Evolutionary conservation across 2,113 vertebrate species (phyloP).

Genomic region (Phalacrocorax brasilianus): DNA sequence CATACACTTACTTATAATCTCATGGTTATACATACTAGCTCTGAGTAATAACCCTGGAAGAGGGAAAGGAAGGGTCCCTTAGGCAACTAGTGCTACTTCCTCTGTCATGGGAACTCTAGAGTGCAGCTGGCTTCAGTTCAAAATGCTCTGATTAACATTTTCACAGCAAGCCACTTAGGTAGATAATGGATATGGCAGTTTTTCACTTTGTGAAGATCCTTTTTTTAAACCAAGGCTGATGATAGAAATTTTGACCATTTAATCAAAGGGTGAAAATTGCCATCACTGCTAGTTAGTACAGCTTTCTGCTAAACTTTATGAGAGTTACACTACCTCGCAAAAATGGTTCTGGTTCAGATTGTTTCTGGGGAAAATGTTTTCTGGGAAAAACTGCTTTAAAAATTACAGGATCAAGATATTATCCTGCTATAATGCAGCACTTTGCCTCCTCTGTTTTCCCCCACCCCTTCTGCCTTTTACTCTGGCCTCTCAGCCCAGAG

Average conservation of each 20-base stretch:
- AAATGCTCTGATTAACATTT: neutral
- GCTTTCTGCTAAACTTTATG: neutral
- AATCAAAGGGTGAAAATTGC: neutral
- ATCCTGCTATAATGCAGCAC: neutral
- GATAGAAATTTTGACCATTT: neutral
- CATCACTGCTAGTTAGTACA: neutral
- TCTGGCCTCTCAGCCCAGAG: neutral
- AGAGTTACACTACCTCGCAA: neutral
- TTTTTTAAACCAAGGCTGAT: neutral
- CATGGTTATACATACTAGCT: neutral
- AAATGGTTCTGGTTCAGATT: neutral
- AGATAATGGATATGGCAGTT: neutral
- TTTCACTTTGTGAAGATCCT: neutral
- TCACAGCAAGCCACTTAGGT: neutral
- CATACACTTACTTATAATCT: neutral
- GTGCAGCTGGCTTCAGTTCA: neutral
- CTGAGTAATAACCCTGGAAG: neutral
- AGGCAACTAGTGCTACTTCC: neutral
- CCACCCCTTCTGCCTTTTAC: neutral
- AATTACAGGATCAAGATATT: neutral
- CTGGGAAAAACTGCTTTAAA: neutral
- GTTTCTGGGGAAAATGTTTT: neutral
- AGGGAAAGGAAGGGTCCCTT: neutral
- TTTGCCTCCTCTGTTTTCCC: neutral
- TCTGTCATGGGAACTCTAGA: neutral